These are phyloP conservation scores for Vultur gryphus DNA, from an alignment of 2,797 vertebrate species.

Conservation along the genomic window DNA sequence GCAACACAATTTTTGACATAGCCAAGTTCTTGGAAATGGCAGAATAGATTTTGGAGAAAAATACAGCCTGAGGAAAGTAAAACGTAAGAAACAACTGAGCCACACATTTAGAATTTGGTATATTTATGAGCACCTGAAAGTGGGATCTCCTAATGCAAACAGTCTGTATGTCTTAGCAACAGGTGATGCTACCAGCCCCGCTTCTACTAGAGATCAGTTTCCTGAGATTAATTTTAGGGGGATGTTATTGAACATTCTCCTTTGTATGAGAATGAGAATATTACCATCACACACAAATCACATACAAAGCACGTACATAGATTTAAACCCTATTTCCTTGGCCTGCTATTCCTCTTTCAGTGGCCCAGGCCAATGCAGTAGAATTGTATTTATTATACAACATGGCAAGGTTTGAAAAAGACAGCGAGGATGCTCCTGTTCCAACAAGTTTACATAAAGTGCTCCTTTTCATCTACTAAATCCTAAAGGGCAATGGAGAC, in stretches of 20 bases:
- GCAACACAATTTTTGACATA: background rate
- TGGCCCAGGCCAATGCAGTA: background rate
- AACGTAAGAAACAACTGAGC: background rate
- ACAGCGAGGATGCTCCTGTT: background rate
- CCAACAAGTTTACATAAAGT: background rate
- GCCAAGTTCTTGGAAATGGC: background rate
- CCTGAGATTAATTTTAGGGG: background rate
- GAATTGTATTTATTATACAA: background rate
- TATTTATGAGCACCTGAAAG: background rate
- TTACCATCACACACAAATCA: background rate
- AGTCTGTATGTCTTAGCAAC: background rate
- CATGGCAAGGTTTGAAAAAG: background rate
- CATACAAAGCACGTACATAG: background rate
- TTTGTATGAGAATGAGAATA: background rate
- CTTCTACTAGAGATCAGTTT: background rate
- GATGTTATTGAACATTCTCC: background rate
- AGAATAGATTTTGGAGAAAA: background rate
- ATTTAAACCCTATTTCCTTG: background rate
- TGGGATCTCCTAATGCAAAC: background rate
- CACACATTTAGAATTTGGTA: background rate
- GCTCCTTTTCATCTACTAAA: background rate
- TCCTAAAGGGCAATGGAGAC: background rate
- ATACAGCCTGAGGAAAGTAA: background rate
- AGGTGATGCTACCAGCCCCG: background rate
- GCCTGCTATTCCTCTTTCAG: background rate